Evolutionary conservation across 2,888 invertebrate species (phyloP).

Genomic region (Pinctada fucata): DNA sequence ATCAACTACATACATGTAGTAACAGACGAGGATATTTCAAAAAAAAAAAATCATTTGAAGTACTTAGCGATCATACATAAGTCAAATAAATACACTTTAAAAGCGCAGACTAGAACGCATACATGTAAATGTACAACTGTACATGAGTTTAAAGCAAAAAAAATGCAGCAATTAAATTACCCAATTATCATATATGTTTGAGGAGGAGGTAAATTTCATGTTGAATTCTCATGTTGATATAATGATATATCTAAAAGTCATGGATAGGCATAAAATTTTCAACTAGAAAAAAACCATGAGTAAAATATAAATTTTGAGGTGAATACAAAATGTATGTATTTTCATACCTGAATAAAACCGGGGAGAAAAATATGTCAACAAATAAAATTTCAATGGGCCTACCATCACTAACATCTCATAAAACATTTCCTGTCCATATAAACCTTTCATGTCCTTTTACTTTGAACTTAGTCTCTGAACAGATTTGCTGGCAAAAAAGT

Average conservation of each 20-base stretch:
- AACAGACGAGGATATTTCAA: too few species aligned
- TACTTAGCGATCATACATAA: neutral
- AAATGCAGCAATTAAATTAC: neutral
- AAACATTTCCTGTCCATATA: too few species aligned
- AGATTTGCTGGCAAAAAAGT: neutral
- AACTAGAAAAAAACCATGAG: neutral
- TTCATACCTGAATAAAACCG: neutral
- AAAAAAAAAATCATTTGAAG: slow-evolving; percentile 7
- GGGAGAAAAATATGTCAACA: neutral
- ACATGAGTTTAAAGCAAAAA: neutral
- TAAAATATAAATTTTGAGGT: neutral
- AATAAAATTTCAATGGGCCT: neutral
- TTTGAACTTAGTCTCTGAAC: too few species aligned
- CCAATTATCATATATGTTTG: neutral
- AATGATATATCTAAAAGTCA: neutral
- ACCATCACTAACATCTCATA: too few species aligned
- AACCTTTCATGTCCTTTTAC: too few species aligned
- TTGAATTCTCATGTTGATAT: neutral
- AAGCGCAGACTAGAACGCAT: too few species aligned
- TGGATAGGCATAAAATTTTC: neutral
- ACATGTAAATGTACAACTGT: neutral
- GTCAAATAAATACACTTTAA: neutral
- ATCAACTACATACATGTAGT: too few species aligned
- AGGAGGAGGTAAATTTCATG: too few species aligned
- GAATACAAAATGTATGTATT: neutral